phyloP scores from a whole-genome alignment of 2,113 vertebrate species.

The Tringa solitaria region DNA sequence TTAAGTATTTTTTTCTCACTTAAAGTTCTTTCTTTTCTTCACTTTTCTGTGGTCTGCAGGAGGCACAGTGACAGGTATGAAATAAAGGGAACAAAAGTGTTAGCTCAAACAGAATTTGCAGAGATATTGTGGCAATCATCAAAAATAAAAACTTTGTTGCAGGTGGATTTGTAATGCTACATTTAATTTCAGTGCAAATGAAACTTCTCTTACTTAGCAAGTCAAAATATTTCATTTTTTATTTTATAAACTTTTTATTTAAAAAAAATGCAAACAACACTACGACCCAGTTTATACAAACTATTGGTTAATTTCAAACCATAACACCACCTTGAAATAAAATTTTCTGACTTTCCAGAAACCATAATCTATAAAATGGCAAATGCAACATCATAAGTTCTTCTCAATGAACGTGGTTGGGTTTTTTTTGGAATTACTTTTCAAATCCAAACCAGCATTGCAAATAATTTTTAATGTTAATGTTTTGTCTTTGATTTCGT shows the following conservation, averaged over 20 bases:
- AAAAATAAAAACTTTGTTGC: neutral
- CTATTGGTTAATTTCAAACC: neutral
- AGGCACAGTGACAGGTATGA: neutral
- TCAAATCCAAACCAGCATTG: neutral
- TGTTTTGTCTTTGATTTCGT: too few relatives aligned
- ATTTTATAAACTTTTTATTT: neutral
- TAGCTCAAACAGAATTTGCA: neutral
- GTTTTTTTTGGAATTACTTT: neutral
- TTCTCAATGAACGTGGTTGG: neutral
- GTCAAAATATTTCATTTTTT: neutral
- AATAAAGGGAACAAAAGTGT: neutral
- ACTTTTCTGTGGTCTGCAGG: neutral
- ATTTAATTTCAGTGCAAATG: neutral
- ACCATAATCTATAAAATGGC: neutral
- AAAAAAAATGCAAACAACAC: neutral
- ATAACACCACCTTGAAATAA: neutral
- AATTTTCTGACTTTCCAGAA: neutral
- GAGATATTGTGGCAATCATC: neutral
- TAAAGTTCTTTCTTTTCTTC: neutral
- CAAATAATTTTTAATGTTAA: neutral
- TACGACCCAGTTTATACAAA: accelerated
- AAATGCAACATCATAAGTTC: neutral
- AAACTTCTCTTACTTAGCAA: neutral
- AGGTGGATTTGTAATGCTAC: neutral
- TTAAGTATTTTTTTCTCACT: neutral